A percentile compares a stretch with the other conserved stretches of the same genome.
Evolutionary conservation across 2,888 invertebrate species (phyloP).

Genomic region (Lithophane socia): DNA sequence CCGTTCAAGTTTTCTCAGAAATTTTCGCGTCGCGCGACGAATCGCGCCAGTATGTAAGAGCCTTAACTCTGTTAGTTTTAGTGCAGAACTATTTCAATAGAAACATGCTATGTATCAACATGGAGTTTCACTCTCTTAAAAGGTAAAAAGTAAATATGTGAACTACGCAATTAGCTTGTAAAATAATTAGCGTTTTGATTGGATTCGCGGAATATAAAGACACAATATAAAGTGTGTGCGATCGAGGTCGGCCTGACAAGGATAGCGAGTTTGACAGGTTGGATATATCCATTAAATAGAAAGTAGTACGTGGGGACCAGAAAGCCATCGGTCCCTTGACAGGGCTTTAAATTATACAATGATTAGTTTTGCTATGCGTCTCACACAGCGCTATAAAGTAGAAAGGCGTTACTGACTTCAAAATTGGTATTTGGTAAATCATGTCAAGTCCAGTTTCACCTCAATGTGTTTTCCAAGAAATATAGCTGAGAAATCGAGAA

Average conservation of each 20-base stretch:
- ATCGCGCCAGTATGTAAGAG: no score
- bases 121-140: slow-evolving; percentile 35
- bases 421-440: slow-evolving; percentile 22
- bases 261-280: slow-evolving; percentile 77
- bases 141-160: slow-evolving; percentile 33
- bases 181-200: slow-evolving; percentile 68
- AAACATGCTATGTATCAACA: slow-evolving; percentile 19
- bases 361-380: slow-evolving; percentile 69
- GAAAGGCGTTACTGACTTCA: slow-evolving; percentile 41
- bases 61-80: background rate
- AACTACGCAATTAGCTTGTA: slow-evolving; percentile 55
- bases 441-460: background rate
- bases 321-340: slow-evolving; percentile 71
- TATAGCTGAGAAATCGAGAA: slow-evolving; percentile 14
- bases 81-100: slow-evolving; percentile 15
- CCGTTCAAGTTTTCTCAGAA: no score
- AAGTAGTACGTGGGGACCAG: slow-evolving; percentile 72
- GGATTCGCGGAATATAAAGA: slow-evolving; percentile 67
- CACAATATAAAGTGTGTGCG: slow-evolving; percentile 62
- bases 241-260: slow-evolving; percentile 71
- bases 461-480: background rate
- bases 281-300: slow-evolving; percentile 74
- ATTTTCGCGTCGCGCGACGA: no score
- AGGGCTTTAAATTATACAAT: slow-evolving; percentile 72
- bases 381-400: slow-evolving; percentile 43